Evolutionary conservation across 2,113 vertebrate genomes (phyloP).

Genomic region (Semnornis frantzii): DNA sequence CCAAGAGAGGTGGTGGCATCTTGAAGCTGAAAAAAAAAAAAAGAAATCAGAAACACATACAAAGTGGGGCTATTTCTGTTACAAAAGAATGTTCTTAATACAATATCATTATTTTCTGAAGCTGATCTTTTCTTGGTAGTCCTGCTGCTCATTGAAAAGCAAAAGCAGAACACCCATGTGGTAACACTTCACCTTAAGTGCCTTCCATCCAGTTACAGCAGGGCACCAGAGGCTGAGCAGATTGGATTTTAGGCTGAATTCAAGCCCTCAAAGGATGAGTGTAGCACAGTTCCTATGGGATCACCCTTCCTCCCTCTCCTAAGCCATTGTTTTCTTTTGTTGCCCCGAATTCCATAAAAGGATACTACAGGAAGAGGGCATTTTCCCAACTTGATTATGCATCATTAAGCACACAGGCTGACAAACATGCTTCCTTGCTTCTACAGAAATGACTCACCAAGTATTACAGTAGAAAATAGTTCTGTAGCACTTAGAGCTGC

Average conservation of each 20-base stretch:
- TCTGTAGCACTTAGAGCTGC: constrained; percentile 2
- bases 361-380: constrained; percentile 19
- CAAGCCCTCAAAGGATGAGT: neutral
- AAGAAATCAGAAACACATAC: too few species aligned
- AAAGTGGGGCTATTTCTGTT: neutral
- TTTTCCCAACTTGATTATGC: neutral
- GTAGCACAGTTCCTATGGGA: neutral
- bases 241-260: neutral
- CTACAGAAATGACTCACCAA: constrained; percentile 42
- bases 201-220: neutral
- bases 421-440: neutral
- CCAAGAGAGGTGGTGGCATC: neutral
- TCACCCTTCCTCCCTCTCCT: neutral
- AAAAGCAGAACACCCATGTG: neutral
- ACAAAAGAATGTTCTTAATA: neutral
- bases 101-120: neutral
- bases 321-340: neutral
- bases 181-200: neutral
- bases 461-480: constrained; percentile 37
- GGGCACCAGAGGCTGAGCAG: neutral
- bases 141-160: neutral
- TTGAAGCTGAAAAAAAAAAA: neutral
- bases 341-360: constrained; percentile 44
- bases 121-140: neutral
- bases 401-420: neutral